Evolutionary conservation across 2,888 invertebrate species (phyloP).

Genomic region (Minunthozetes semirufus): DNA sequence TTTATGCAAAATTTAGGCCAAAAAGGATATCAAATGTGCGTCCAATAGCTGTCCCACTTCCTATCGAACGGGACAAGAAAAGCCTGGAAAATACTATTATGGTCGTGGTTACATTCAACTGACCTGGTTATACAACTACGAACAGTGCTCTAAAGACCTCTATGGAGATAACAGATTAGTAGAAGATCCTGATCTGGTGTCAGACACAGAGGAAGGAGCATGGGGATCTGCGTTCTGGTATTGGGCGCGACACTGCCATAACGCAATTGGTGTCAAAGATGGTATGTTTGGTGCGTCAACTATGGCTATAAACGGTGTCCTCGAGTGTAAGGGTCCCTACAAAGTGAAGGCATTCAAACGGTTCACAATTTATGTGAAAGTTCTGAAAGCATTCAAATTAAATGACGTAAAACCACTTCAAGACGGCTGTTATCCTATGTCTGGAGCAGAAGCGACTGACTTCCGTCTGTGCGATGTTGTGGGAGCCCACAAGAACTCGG

Average conservation of each 20-base stretch:
- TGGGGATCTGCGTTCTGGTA: conserved; percentile 36
- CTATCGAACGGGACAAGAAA: conserved; percentile 22
- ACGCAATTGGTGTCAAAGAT: conserved; percentile 4
- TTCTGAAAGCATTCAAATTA: conserved; percentile 27
- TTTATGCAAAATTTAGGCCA: background rate
- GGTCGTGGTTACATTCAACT: conserved; percentile 34
- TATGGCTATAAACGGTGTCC: conserved; percentile 30
- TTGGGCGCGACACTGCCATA: conserved; percentile 26
- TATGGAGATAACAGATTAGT: conserved; percentile 33
- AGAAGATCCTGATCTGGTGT: conserved; percentile 30
- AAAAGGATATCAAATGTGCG: conserved; percentile 32
- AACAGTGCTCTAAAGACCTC: conserved; percentile 41
- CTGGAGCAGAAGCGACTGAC: conserved; percentile 4
- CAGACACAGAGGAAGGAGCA: conserved; percentile 32
- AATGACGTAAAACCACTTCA: conserved; percentile 23
- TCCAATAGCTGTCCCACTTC: conserved; percentile 5
- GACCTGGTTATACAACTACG: conserved; percentile 34
- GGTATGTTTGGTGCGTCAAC: conserved; percentile 29
- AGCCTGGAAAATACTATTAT: conserved; percentile 25
- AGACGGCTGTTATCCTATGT: conserved; percentile 34
- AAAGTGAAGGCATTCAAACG: conserved; percentile 30
- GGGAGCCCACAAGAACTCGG: background rate
- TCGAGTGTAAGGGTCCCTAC: conserved; percentile 35
- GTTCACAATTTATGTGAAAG: conserved; percentile 30
- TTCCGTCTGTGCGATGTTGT: conserved; percentile 15